phyloP scores from a whole-genome alignment of 2,797 vertebrate species.

The Perodicticus potto region DNA sequence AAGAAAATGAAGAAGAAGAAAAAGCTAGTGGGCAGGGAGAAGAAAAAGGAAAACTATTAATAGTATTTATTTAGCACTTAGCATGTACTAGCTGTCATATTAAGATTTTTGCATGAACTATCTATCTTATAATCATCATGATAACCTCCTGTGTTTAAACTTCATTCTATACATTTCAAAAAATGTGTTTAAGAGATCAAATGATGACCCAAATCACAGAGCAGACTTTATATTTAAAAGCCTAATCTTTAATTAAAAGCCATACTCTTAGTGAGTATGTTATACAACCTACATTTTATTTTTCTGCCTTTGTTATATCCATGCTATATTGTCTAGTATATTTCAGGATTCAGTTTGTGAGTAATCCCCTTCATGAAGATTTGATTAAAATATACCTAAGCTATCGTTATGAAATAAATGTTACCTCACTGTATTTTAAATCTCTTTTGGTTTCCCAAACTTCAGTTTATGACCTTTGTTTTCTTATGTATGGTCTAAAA shows the following conservation, averaged over 20 bases:
- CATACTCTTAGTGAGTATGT: background rate
- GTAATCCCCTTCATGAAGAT: background rate
- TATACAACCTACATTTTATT: background rate
- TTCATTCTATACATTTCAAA: background rate
- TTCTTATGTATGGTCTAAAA: background rate
- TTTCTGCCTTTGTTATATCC: background rate
- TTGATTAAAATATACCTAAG: background rate
- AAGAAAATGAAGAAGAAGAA: background rate
- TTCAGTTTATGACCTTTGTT: background rate
- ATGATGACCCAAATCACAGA: background rate
- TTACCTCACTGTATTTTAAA: background rate
- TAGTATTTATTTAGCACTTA: background rate
- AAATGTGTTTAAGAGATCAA: background rate
- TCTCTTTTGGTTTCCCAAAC: background rate
- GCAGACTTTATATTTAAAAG: background rate
- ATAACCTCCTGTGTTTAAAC: background rate
- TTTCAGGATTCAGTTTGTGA: background rate
- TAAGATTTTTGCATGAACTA: background rate
- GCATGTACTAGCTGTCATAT: background rate
- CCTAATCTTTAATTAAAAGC: background rate
- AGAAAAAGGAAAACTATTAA: background rate
- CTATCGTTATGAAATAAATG: background rate
- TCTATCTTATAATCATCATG: background rate
- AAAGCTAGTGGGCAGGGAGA: background rate
- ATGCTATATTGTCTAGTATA: background rate